Conservation (phyloP, 2,113 vertebrate species). For the Chloropsis hardwickii region DNA sequence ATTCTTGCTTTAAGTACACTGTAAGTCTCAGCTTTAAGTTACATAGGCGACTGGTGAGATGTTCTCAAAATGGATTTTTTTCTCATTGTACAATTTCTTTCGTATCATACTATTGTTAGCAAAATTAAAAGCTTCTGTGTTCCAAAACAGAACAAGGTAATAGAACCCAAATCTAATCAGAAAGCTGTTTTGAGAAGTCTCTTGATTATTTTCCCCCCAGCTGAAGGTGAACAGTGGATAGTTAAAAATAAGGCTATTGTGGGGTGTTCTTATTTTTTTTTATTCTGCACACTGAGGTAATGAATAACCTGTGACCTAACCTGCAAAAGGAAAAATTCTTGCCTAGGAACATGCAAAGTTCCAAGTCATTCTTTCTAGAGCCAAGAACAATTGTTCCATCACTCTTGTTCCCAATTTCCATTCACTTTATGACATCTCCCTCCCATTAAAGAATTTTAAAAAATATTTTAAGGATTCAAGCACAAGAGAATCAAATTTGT, state of each 20-base stretch:
- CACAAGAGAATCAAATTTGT: neutral
- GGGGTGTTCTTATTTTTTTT: neutral
- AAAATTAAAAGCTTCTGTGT: neutral
- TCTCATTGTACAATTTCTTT: neutral
- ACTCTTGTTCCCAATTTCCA: neutral
- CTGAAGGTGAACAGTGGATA: neutral
- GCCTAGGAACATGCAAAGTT: neutral
- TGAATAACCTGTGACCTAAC: neutral
- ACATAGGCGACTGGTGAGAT: neutral
- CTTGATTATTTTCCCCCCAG: neutral
- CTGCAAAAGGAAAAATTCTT: neutral
- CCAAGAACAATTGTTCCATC: neutral
- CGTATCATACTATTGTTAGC: neutral
- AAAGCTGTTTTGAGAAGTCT: neutral
- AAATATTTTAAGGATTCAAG: neutral
- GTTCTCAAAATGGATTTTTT: neutral
- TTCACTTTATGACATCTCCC: neutral
- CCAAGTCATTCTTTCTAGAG: neutral
- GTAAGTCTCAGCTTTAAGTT: neutral
- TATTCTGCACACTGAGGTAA: neutral
- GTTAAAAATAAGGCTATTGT: neutral
- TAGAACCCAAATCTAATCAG: neutral
- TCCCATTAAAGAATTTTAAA: neutral
- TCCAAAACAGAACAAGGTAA: neutral
- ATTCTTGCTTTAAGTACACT: neutral